Evolutionary conservation across 2,797 vertebrate species (phyloP).

Genomic region (Arnoldichthys spilopterus): DNA sequence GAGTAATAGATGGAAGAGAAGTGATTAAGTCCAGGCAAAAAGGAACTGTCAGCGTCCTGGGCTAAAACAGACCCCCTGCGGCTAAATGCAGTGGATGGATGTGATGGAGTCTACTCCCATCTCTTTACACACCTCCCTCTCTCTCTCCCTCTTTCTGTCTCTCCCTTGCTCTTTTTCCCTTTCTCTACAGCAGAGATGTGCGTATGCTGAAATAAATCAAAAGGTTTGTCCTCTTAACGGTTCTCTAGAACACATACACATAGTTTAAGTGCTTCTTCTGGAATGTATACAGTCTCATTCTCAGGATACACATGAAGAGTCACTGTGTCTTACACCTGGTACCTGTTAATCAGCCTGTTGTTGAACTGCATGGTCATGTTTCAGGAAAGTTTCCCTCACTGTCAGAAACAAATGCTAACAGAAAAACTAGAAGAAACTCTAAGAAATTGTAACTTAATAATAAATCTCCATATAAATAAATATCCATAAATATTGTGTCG

Average conservation of each 20-base stretch:
- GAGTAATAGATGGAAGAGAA: slow-evolving; percentile 40
- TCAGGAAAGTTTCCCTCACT: no score
- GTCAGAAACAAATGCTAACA: no score
- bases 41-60: slow-evolving; percentile 38
- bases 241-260: neutral
- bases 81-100: slow-evolving; percentile 42
- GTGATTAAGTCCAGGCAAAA: slow-evolving; percentile 50
- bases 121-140: neutral
- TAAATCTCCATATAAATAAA: no score
- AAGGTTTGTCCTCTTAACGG: slow-evolving; percentile 23
- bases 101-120: slow-evolving; percentile 32
- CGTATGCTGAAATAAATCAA: slow-evolving; percentile 16
- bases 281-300: slow-evolving; percentile 17
- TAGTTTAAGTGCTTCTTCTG: slow-evolving; percentile 25
- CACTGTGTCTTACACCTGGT: neutral
- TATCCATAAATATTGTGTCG: no score
- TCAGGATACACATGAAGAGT: slow-evolving; percentile 12
- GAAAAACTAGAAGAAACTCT: no score
- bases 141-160: slow-evolving; percentile 17
- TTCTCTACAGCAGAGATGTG: slow-evolving; percentile 34
- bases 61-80: slow-evolving; percentile 43
- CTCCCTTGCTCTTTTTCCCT: slow-evolving; percentile 20
- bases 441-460: no score
- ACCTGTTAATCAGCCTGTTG: neutral
- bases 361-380: slow-evolving; percentile 22